These are phyloP conservation scores for Mungos mungo DNA, from an alignment of 2,113 vertebrate genomes.

Conservation along the genomic window DNA sequence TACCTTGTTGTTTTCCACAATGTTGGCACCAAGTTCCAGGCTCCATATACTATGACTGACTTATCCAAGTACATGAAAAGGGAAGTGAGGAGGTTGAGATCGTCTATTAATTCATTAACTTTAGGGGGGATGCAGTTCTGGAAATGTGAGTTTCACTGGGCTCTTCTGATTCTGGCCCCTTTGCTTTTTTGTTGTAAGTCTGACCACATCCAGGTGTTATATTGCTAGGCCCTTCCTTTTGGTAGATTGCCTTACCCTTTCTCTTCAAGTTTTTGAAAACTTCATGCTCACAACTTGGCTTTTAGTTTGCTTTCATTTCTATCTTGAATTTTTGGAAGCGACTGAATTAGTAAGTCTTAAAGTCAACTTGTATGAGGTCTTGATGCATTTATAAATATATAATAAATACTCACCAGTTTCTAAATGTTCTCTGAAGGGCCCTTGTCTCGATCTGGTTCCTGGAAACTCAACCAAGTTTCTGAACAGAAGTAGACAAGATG, in stretches of 20 bases:
- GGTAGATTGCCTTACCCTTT: constrained; percentile 26
- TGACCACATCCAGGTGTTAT: constrained; percentile 40
- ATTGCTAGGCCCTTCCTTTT: constrained; percentile 50
- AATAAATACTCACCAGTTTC: not conserved
- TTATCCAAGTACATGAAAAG: constrained; percentile 16
- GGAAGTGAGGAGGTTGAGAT: not conserved
- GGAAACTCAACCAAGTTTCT: not conserved
- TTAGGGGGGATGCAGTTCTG: not conserved
- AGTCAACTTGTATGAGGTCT: constrained; percentile 9
- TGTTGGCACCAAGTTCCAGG: not conserved
- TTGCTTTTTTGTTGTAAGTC: not conserved
- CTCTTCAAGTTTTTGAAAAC: constrained; percentile 52
- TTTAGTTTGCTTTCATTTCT: constrained; percentile 48
- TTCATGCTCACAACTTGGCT: not conserved
- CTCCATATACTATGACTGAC: not conserved
- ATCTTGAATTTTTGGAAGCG: constrained; percentile 31
- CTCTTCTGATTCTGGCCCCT: not conserved
- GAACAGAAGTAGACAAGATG: not conserved
- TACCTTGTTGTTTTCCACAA: not conserved
- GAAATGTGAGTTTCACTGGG: constrained; percentile 62
- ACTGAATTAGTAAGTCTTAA: not conserved
- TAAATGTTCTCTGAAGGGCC: not conserved
- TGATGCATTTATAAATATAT: not conserved
- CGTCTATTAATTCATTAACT: not conserved
- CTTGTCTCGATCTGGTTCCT: not conserved